These are phyloP conservation scores for Carabus problematicus DNA, from an alignment of 2,888 invertebrate species.

Conservation along the genomic window DNA sequence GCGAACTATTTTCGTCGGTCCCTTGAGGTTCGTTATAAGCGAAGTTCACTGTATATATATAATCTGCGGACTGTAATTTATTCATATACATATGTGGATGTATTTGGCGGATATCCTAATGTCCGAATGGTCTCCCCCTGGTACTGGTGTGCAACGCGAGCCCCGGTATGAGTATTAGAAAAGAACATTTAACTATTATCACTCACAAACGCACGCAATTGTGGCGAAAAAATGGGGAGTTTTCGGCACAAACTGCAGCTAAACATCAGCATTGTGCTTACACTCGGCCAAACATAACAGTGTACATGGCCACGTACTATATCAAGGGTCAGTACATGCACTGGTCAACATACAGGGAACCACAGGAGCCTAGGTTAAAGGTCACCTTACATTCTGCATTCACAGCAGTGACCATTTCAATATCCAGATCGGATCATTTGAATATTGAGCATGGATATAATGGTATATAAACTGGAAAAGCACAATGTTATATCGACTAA, in stretches of 20 bases:
- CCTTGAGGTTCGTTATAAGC: no score
- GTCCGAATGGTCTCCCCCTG: no score
- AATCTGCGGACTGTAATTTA: no score
- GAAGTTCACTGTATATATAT: no score
- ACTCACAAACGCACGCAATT: constrained; percentile 54
- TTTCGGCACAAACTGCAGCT: constrained; percentile 52
- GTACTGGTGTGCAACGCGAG: constrained; percentile 29
- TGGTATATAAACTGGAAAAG: constrained; percentile 22
- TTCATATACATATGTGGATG: no score
- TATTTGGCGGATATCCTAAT: no score
- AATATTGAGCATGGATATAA: constrained; percentile 18
- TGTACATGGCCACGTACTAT: not conserved
- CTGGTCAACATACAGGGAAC: no score
- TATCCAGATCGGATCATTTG: constrained; percentile 9
- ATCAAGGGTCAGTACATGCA: no score
- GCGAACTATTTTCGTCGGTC: no score
- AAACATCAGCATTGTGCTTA: constrained; percentile 38
- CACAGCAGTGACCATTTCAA: not conserved
- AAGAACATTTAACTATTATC: constrained; percentile 52
- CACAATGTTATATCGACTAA: no score
- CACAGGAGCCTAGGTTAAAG: not conserved
- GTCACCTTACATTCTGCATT: constrained; percentile 24
- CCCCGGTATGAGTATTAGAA: constrained; percentile 47
- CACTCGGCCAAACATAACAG: constrained; percentile 32
- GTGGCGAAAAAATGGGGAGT: constrained; percentile 55